A percentile compares a stretch with the other conserved stretches of the same genome.
Evolutionary conservation across 1,140 invertebrate genomes (phyloP).

Genomic region (Ooceraea biroi): DNA sequence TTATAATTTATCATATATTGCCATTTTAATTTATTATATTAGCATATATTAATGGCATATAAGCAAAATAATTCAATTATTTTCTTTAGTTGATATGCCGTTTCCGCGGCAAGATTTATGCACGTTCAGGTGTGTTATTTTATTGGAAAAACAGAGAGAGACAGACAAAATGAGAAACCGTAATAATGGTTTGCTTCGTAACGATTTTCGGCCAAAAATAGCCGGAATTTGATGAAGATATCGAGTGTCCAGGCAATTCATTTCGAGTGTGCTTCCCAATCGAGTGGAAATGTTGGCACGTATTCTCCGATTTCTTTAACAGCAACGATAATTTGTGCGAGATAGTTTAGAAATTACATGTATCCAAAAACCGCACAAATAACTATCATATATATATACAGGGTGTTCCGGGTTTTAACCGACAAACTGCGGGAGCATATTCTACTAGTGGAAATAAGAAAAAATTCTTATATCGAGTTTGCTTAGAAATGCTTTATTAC

Average conservation of each 20-base stretch:
- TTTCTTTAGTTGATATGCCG: conserved; percentile 23
- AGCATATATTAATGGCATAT: conserved; percentile 18
- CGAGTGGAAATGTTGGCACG: conserved; percentile 29
- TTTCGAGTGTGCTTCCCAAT: conserved; percentile 32
- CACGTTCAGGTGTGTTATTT: conserved; percentile 5
- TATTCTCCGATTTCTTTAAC: conserved; percentile 32
- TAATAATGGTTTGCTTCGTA: conserved; percentile 41
- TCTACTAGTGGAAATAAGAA: too few relatives aligned
- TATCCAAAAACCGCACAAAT: too few relatives aligned
- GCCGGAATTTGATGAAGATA: conserved; percentile 46
- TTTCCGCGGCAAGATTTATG: conserved; percentile 17
- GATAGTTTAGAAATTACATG: background rate
- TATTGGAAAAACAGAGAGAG: conserved; percentile 8
- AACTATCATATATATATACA: too few relatives aligned
- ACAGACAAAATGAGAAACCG: conserved; percentile 9
- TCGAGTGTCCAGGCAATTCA: conserved; percentile 39
- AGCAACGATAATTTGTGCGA: conserved; percentile 5
- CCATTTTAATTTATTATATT: conserved; percentile 28
- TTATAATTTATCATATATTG: background rate
- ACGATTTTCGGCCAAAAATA: conserved; percentile 46
- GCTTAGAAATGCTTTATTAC: too few relatives aligned
- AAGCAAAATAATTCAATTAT: conserved; percentile 28
- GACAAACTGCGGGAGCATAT: too few relatives aligned
- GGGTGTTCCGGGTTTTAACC: too few relatives aligned
- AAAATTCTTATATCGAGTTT: too few relatives aligned